Conservation (phyloP, 2,888 invertebrate genomes). For the Thumatha senex region DNA sequence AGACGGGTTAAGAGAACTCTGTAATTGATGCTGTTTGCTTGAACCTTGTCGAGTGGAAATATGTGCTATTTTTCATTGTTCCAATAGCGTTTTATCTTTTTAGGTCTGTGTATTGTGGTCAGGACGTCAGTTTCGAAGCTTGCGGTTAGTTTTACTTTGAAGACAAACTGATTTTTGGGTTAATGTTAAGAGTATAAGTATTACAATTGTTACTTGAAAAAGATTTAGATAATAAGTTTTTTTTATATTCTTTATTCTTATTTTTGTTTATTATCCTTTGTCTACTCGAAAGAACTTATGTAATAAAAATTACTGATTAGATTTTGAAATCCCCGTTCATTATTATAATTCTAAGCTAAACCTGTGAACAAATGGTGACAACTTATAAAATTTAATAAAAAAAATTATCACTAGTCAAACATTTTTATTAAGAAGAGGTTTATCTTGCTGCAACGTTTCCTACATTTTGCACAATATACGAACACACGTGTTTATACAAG, state of each 20-base stretch:
- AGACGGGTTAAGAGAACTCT: constrained; percentile 33
- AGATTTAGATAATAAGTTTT: not conserved
- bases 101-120: constrained; percentile 25
- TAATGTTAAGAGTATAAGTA: constrained; percentile 19
- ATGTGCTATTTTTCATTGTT: constrained; percentile 17
- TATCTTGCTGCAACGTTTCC: constrained; percentile 21
- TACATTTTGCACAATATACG: constrained; percentile 42
- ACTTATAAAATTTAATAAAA: no score
- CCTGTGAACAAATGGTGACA: no score
- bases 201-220: constrained; percentile 14
- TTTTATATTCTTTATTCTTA: not conserved
- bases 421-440: no score
- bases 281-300: no score
- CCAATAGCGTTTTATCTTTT: constrained; percentile 15
- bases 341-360: no score
- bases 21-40: constrained; percentile 7
- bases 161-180: constrained; percentile 27
- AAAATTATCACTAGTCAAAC: no score
- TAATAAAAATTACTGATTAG: no score
- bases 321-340: no score
- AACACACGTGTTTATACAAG: constrained; percentile 49
- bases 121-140: constrained; percentile 30
- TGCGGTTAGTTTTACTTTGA: constrained; percentile 30
- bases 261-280: not conserved
- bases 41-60: constrained; percentile 7